Evolutionary conservation across 2,888 invertebrate species (phyloP), one percentile per base, ranked within the genome.

Genomic region (Plagodis dolabraria): DNA sequence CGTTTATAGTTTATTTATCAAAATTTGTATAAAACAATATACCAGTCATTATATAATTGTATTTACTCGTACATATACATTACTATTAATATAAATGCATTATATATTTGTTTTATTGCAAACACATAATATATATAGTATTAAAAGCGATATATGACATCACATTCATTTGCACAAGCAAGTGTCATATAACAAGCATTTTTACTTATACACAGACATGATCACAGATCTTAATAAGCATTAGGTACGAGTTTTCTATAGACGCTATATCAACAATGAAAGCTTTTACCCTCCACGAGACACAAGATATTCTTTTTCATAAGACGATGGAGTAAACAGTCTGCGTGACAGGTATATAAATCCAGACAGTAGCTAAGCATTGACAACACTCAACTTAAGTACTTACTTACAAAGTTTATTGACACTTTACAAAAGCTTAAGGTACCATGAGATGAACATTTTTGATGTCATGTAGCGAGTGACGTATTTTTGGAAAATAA

Each of bases 211-310:
- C 62, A 68, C 67, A 62, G 54, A 64, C 48, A 64, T 74, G 65
- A 65, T 66, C 64, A 71, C 58, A 58, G 53, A 53, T 69, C 62
- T 61, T 65, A 68, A 73, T 69, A 74, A 72, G 70, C 73, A 64
- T 57, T 68, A 71, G 60, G 33, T 43, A 50, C 36, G 47, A 60
- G 60, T 22, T 35, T 22, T 35, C 40, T 50, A 47, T 48, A 33
- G 48, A 51, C 51, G 51, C 38, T 47, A 52, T 47, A 55, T 61
- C 51, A 51, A 77, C 72, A 75, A 71, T 68, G 66, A 70, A 77
- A 77, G 77, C 77, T 64, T 61, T 61, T 52, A 61, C 56, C 60
- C 56, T 48, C 46, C 55, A 55, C 50, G 42, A 48, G 58, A 47
- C 48, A 65, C 56, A 69, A 68, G 68, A 55, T 61, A 63, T 65